Base-by-base conservation (phyloP, 2,797 vertebrate genomes). In the Chaunax sp. region DNA sequence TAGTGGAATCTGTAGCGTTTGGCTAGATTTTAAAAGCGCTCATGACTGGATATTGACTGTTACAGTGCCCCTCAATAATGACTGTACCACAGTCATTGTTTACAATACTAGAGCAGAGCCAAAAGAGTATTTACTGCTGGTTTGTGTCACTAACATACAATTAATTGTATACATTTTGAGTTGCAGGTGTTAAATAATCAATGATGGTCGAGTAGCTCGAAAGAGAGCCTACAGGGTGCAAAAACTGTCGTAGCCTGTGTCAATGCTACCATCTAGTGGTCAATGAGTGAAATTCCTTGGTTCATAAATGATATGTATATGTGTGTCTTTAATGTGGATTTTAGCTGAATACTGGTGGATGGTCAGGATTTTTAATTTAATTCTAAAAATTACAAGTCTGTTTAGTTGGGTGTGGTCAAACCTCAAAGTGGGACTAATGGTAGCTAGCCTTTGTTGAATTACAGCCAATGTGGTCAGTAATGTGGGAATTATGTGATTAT, bases 231-330 rank as follows among this genome's bases (percentile, higher is more conserved):
- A 40, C 12, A 33, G 12, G 7, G 6, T 4, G n/a, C n/a, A n/a
- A n/a, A n/a, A n/a, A n/a, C 33, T n/a, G 41, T 9, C 4, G 2
- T n/a, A 19, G 2, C n/a, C 8, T 64, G 43, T 1, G 6, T 52
- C 6, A 15, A 49, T 45, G 35, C 58, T 72, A 2, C 75, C 81
- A 81, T 61, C 83, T 87, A 64, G 64, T 78, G 87, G 75, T 43
- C 9, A 26, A 5, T 50, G 18, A 3, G n/a, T 12, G 20, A 40
- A 50, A 4, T 30, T 30, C 37, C 18, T 44, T 28, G 35, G 19
- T 43, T 50, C 3, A 15, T 33, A 16, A n/a, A 14, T 19, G 2
- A 22, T 19, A 28, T 30, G 19, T 41, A 1, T 3, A 2, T 9
- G 20, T 59, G 41, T 25, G 7, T 25, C 12, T 40, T 22, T 45